Evolutionary conservation across 2,888 invertebrate species (phyloP), one percentile per base, ranked within the genome.

Genomic region (Orgyia antiqua): DNA sequence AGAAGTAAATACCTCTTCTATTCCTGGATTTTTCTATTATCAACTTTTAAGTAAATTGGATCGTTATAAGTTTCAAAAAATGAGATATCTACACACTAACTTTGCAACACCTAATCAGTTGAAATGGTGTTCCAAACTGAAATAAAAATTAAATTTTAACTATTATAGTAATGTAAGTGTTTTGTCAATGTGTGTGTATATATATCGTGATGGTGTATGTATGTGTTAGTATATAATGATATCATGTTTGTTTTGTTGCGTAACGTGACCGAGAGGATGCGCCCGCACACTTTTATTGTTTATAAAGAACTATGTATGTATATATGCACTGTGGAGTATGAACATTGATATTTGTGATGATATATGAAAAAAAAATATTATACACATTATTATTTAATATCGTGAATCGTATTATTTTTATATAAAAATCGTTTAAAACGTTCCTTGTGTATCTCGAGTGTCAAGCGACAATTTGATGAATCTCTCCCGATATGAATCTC

Each of bases 241-340:
- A 48, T 48, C 48, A 56, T 53, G 58, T 53, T 49, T 45, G 51
- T 59, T 51, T 44, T 20, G 39, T 45, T 38, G 56, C 57, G 62
- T 54, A 44, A 54, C 58, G 58, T 54, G 58, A 52, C 62, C 66
- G 61, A 58, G 57, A 42, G 56, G 45, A 43, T 42, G 54, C 56
- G 51, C 55, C 57, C 43, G 54, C 50, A 49, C 49, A 41, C 48
- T 7, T 9, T 9, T 20, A 6, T 4, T 9, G 20, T 20, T 20
- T 20, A 20, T 6, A 3, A 20, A 3, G 20, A 20, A 20, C 20
- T 20, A 20, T 76, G 55, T 78, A 78, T 80, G 79, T 80, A 82
- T 82, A 80, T 79, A 82, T 78, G 80, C 78, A 80, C 79, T 63
- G 77, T 71, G 72, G 63, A 68, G 70, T 64, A 70, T 69, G 72